Percentiles rank a stretch among this genome's conserved stretches.
Conservation (phyloP, 2,797 vertebrate species). For the Oreochromis mossambicus region DNA sequence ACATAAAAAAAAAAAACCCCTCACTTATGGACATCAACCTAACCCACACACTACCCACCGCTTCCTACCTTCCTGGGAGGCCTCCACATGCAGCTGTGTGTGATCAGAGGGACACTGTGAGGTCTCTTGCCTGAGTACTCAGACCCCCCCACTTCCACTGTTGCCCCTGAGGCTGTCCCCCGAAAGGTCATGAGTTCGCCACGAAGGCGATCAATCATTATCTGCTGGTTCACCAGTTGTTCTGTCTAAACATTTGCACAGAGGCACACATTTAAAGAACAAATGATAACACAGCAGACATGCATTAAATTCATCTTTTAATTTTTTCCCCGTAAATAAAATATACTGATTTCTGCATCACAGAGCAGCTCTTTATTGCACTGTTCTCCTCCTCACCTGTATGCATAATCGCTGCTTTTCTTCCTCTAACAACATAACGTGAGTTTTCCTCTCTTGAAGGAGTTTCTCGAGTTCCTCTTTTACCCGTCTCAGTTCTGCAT, state of each 20-base stretch:
- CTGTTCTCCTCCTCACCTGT: constrained; percentile 68
- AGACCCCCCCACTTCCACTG: constrained; percentile 39
- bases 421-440: constrained; percentile 70
- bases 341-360: neutral
- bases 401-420: constrained; percentile 73
- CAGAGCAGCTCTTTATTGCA: neutral
- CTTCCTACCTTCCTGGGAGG: constrained; percentile 75
- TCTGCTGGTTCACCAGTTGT: constrained; percentile 86
- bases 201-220: constrained; percentile 79
- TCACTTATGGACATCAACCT: neutral
- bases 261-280: neutral
- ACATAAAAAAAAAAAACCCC: accelerated
- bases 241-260: constrained; percentile 75
- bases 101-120: constrained; percentile 76
- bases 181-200: constrained; percentile 65
- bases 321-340: neutral
- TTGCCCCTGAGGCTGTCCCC: constrained; percentile 17
- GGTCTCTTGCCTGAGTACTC: constrained; percentile 64
- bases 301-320: neutral
- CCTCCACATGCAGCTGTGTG: constrained; percentile 31
- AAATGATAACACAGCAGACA: neutral
- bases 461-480: constrained; percentile 72
- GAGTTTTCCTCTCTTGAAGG: constrained; percentile 67
- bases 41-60: constrained; percentile 46
- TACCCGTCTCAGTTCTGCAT: constrained; percentile 73